Percentiles rank a stretch among this genome's conserved stretches.
phyloP scores from a whole-genome alignment of 2,797 vertebrate species.

The Sibirionetta formosa region DNA sequence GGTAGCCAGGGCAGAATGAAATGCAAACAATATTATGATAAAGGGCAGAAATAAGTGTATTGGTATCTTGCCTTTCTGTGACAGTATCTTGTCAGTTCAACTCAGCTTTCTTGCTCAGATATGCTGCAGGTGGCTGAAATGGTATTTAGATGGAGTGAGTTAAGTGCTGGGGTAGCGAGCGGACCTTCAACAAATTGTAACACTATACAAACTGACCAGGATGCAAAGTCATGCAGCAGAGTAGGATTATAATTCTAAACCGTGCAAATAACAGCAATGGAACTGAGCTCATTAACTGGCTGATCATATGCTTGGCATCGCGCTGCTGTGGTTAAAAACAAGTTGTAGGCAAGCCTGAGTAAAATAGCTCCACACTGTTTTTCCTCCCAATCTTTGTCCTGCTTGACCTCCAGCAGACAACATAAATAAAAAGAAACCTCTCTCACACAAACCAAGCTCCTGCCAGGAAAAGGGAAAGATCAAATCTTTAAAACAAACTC shows the following conservation, averaged over 20 bases:
- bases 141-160: neutral
- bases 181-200: neutral
- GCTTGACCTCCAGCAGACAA: neutral
- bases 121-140: neutral
- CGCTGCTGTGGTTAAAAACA: neutral
- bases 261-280: neutral
- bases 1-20: neutral
- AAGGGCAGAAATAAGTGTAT: neutral
- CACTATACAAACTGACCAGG: neutral
- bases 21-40: neutral
- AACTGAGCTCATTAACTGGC: neutral
- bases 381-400: neutral
- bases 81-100: neutral
- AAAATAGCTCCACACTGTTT: neutral
- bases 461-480: slow-evolving; percentile 7
- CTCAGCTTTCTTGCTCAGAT: neutral
- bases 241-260: neutral
- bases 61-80: neutral
- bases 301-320: neutral
- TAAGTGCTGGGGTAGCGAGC: neutral
- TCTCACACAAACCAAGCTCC: neutral
- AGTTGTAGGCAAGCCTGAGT: neutral
- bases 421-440: slow-evolving; percentile 1
- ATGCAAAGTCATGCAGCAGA: neutral
- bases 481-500: neutral